phyloP scores from a whole-genome alignment of 2,888 invertebrate genomes.

The Nemotelus pantherinus region DNA sequence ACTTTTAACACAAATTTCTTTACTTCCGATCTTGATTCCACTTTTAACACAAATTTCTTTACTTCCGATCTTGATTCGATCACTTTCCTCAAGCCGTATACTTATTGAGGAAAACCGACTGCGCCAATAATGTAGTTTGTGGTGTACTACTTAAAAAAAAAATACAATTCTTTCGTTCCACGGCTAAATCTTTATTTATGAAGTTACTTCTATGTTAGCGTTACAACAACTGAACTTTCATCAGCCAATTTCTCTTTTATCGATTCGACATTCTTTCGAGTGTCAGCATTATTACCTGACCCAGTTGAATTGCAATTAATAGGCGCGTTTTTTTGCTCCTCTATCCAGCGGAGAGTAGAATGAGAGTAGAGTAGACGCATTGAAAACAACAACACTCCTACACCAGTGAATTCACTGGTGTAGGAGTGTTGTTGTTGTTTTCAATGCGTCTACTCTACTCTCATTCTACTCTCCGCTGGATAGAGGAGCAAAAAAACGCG shows the following conservation, averaged over 20 bases:
- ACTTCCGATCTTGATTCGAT: background rate
- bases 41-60: background rate
- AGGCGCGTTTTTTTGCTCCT: no score
- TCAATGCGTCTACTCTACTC: no score
- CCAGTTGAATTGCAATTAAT: conserved; percentile 1
- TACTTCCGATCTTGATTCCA: background rate
- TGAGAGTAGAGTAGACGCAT: no score
- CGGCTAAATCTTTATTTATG: background rate
- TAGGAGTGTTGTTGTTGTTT: no score
- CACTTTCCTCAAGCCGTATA: background rate
- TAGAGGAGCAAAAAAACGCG: no score
- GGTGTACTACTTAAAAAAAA: conserved; percentile 1
- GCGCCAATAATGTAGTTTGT: conserved; percentile 6
- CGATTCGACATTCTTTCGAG: background rate
- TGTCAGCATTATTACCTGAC: background rate
- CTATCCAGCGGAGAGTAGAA: no score
- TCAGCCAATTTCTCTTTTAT: conserved; percentile 27
- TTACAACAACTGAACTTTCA: conserved; percentile 9
- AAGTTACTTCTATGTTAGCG: conserved; percentile 1
- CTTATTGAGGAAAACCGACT: conserved; percentile 21
- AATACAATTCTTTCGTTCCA: background rate
- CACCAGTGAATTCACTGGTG: no score
- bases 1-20: background rate
- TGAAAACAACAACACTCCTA: no score
- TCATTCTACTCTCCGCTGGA: no score